A percentile compares a stretch with the other conserved stretches of the same genome.
Conservation (phyloP, 2,797 vertebrate genomes). For the Kryptolebias ocellatus region DNA sequence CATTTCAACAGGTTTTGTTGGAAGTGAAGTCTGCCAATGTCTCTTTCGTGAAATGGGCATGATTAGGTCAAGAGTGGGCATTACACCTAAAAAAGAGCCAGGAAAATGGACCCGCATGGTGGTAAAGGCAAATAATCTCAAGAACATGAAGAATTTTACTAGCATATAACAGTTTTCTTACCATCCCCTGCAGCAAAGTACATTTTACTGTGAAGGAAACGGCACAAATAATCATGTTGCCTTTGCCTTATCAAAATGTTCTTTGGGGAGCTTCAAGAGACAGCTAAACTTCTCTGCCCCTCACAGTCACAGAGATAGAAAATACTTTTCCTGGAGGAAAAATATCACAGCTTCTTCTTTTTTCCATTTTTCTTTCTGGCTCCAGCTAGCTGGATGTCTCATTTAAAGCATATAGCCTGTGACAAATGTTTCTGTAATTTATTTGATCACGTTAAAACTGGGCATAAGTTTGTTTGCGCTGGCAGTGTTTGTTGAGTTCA, state of each 20-base stretch:
- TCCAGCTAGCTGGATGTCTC: slow-evolving; percentile 65
- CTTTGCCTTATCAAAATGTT: slow-evolving; percentile 72
- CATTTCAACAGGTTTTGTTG: slow-evolving; percentile 87
- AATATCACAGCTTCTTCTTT: slow-evolving; percentile 66
- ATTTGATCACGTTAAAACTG: slow-evolving; percentile 80
- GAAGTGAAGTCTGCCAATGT: slow-evolving; percentile 75
- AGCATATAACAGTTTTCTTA: slow-evolving; percentile 72
- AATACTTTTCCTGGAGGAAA: slow-evolving; percentile 75
- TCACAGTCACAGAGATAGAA: slow-evolving; percentile 69
- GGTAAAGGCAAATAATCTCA: slow-evolving; percentile 73
- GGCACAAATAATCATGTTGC: slow-evolving; percentile 75
- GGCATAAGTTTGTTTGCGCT: slow-evolving; percentile 80
- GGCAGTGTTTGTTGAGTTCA: slow-evolving; percentile 80
- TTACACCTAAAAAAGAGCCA: slow-evolving; percentile 54
- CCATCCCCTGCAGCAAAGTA: slow-evolving; percentile 56
- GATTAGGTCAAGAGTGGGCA: slow-evolving; percentile 70
- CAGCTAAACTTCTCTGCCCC: slow-evolving; percentile 68
- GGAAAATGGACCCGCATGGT: slow-evolving; percentile 58
- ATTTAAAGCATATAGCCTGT: slow-evolving; percentile 65
- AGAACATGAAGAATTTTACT: slow-evolving; percentile 73
- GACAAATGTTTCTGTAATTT: slow-evolving; percentile 77
- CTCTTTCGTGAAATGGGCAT: slow-evolving; percentile 58
- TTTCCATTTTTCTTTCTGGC: slow-evolving; percentile 54
- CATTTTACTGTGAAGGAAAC: slow-evolving; percentile 71
- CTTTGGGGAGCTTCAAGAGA: slow-evolving; percentile 69